Evolutionary conservation across 2,888 invertebrate species (phyloP).

Genomic region (Smittia sp.): DNA sequence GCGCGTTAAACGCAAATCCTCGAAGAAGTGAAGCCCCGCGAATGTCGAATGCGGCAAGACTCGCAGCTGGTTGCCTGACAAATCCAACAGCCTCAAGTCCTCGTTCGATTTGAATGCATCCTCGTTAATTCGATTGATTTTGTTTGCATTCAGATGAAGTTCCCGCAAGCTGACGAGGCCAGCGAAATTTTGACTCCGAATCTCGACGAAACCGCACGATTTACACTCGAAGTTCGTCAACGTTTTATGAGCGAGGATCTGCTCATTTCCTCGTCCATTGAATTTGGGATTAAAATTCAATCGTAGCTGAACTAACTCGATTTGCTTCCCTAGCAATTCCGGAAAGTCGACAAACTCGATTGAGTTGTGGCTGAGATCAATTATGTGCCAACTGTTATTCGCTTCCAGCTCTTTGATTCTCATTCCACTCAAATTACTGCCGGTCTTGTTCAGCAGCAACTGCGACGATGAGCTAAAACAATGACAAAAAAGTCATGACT

Average conservation of each 20-base stretch:
- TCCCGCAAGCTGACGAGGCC: not conserved
- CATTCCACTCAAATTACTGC: slow-evolving; percentile 20
- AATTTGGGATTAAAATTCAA: slow-evolving; percentile 28
- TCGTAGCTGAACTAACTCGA: not conserved
- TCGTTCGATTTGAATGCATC: slow-evolving; percentile 18
- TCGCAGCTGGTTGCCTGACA: not conserved
- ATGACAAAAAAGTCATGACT: not conserved
- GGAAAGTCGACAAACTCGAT: slow-evolving; percentile 19
- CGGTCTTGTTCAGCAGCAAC: slow-evolving; percentile 28
- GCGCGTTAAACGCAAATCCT: not conserved
- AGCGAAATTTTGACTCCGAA: slow-evolving; percentile 21
- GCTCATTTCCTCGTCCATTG: not conserved
- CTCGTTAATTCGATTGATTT: slow-evolving; percentile 22
- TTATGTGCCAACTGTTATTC: slow-evolving; percentile 30
- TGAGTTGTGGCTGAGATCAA: slow-evolving; percentile 40
- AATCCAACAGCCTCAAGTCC: slow-evolving; percentile 17
- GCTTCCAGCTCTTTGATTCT: slow-evolving; percentile 28
- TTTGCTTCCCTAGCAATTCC: slow-evolving; percentile 23
- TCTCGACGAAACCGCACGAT: slow-evolving; percentile 27
- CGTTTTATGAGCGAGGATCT: slow-evolving; percentile 9
- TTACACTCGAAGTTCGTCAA: slow-evolving; percentile 22
- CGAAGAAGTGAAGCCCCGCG: not conserved
- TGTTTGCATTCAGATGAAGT: slow-evolving; percentile 13
- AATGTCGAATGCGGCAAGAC: not conserved
- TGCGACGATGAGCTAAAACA: slow-evolving; percentile 8